Conservation (phyloP, 2,797 vertebrate species). For the Cynopterus sphinx region DNA sequence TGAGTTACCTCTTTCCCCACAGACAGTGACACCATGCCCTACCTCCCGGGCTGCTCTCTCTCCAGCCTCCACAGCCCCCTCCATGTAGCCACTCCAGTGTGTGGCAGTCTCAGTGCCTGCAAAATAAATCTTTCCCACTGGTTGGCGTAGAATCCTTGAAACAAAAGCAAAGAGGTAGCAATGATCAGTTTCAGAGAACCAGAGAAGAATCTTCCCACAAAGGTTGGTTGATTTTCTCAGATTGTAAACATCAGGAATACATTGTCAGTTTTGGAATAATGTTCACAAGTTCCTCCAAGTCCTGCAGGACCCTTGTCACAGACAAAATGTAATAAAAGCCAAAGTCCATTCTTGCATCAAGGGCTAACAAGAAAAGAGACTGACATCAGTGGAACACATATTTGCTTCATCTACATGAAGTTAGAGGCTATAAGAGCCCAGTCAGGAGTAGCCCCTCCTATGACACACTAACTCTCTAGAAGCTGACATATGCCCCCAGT, state of each 20-base stretch:
- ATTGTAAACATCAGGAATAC: neutral
- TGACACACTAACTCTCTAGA: neutral
- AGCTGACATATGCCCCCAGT: neutral
- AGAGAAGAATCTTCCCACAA: neutral
- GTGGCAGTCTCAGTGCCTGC: constrained; percentile 97
- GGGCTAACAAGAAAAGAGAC: neutral
- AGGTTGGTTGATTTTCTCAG: neutral
- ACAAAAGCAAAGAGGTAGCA: constrained; percentile 37
- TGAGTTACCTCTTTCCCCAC: neutral
- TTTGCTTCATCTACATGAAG: neutral
- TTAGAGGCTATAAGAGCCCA: neutral
- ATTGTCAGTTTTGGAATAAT: neutral
- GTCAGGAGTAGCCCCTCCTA: neutral
- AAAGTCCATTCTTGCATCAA: neutral
- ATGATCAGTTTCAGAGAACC: neutral
- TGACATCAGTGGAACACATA: neutral
- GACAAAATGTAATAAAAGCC: neutral
- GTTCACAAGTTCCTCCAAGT: neutral
- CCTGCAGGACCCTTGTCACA: neutral
- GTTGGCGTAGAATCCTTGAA: constrained; percentile 93
- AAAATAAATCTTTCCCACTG: constrained; percentile 92
- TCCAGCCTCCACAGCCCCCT: constrained; percentile 96
- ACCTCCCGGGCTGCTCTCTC: constrained; percentile 98
- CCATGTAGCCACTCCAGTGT: constrained; percentile 99
- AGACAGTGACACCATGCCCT: neutral